phyloP scores from a whole-genome alignment of 2,113 vertebrate genomes.

The Perca schrenkii region DNA sequence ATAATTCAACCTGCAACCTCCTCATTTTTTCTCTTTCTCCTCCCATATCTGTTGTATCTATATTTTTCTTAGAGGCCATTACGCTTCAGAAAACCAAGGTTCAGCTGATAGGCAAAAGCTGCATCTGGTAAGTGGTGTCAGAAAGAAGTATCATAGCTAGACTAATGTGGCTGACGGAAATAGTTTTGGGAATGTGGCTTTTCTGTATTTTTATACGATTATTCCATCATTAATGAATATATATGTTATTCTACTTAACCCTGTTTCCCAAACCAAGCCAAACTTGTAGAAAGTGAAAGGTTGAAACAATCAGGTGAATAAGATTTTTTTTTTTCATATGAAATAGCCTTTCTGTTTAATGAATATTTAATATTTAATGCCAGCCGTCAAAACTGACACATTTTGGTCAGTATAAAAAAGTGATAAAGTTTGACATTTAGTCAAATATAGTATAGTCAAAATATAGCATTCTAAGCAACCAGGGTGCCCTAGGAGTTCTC shows the following conservation, averaged over 20 bases:
- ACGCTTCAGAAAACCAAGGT: slow-evolving; percentile 65
- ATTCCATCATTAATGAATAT: neutral
- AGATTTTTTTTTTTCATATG: neutral
- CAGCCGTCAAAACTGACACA: neutral
- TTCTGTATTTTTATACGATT: neutral
- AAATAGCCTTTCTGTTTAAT: neutral
- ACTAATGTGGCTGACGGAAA: neutral
- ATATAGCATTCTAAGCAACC: neutral
- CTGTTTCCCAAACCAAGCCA: too few species aligned
- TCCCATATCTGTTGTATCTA: neutral
- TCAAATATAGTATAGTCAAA: neutral
- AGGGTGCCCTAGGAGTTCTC: neutral
- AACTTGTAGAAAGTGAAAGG: neutral
- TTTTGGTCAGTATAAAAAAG: neutral
- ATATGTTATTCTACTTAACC: too few species aligned
- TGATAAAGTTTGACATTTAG: neutral
- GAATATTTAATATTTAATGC: too few species aligned
- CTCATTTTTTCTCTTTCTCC: neutral
- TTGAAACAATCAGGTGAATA: neutral
- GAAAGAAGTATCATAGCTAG: neutral
- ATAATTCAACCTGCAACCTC: neutral
- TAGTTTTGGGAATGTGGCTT: neutral
- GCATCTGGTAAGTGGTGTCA: slow-evolving; percentile 83
- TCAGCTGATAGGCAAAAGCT: slow-evolving; percentile 76
- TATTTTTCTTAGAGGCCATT: slow-evolving; percentile 38